These are phyloP conservation scores for Apamea anceps DNA, from an alignment of 2,888 invertebrate genomes.

Conservation along the genomic window DNA sequence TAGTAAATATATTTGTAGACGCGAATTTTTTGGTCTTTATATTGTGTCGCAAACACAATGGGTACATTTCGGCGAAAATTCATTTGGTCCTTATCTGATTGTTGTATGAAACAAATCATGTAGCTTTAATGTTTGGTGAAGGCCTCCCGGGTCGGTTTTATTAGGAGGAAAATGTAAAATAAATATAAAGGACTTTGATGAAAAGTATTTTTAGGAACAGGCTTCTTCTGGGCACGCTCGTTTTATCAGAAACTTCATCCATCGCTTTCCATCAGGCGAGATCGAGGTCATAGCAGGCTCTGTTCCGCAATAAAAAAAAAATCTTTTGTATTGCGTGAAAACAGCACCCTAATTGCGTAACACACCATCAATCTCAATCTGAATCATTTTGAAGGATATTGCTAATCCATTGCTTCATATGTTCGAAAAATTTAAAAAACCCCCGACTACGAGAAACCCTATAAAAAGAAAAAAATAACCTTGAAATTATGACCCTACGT, in stretches of 20 bases:
- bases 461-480: too few relatives aligned
- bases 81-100: constrained; percentile 28
- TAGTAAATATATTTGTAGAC: constrained; percentile 36
- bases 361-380: too few relatives aligned
- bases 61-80: constrained; percentile 26
- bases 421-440: too few relatives aligned
- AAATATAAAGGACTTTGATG: background rate
- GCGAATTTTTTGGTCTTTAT: constrained; percentile 5
- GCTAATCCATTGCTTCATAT: too few relatives aligned
- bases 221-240: background rate
- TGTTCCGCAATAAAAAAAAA: background rate
- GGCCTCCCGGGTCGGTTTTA: background rate
- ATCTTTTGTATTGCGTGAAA: background rate
- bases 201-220: background rate
- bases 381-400: too few relatives aligned
- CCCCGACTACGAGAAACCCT: too few relatives aligned
- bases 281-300: background rate
- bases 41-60: constrained; percentile 36
- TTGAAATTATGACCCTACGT: too few relatives aligned
- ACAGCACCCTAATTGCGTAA: too few relatives aligned
- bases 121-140: constrained; percentile 11
- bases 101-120: constrained; percentile 19
- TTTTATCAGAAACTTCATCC: background rate
- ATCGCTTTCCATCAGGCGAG: background rate
- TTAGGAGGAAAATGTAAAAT: background rate